These are phyloP conservation scores for Drosophila pegasa DNA, from an alignment of 2,888 invertebrate genomes.

Conservation along the genomic window DNA sequence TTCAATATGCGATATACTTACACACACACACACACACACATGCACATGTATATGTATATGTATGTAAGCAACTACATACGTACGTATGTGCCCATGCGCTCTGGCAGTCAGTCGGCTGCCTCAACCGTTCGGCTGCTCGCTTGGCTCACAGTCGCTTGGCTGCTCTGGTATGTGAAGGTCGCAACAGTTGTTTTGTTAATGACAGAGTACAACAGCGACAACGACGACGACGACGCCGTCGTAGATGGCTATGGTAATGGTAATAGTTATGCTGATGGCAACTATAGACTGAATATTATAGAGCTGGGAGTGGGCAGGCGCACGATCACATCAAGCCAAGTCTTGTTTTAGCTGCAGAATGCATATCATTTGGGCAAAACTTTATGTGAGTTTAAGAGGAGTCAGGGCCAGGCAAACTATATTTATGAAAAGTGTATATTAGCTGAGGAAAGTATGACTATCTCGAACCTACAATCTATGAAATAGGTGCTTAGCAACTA, in stretches of 20 bases:
- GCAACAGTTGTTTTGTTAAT: slow-evolving; percentile 85
- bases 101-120: slow-evolving; percentile 25
- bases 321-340: slow-evolving; percentile 34
- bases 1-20: slow-evolving; percentile 64
- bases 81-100: slow-evolving; percentile 60
- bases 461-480: no score
- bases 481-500: no score
- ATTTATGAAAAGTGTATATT: background rate
- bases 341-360: background rate
- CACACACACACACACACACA: slow-evolving; percentile 20
- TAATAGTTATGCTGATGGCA: slow-evolving; percentile 33
- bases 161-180: slow-evolving; percentile 85
- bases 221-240: slow-evolving; percentile 26
- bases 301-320: slow-evolving; percentile 29
- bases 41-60: slow-evolving; percentile 2
- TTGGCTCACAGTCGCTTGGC: slow-evolving; percentile 77
- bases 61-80: slow-evolving; percentile 30
- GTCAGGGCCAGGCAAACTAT: background rate
- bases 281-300: slow-evolving; percentile 5
- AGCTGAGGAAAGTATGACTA: background rate
- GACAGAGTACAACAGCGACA: slow-evolving; percentile 77
- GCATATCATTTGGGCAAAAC: slow-evolving; percentile 23
- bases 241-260: slow-evolving; percentile 34
- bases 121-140: slow-evolving; percentile 39
- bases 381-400: background rate